Percentiles rank a stretch among this genome's conserved stretches.
Evolutionary conservation across 2,113 vertebrate genomes (phyloP).

Genomic region (Hippolais icterina): DNA sequence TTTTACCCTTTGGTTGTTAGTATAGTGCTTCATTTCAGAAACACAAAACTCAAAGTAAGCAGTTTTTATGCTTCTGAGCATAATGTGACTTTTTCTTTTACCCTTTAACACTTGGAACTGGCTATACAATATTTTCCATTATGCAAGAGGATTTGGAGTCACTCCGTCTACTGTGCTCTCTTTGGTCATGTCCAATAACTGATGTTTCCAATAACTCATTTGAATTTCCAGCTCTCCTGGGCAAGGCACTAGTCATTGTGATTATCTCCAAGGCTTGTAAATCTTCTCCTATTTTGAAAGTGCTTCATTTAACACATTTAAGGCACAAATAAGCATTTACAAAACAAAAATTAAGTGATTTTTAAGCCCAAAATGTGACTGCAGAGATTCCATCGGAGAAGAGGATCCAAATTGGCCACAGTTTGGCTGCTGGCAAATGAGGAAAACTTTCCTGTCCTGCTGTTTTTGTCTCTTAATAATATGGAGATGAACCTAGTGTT

Average conservation of each 20-base stretch:
- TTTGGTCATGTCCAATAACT: slow-evolving; percentile 40
- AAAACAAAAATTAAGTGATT: slow-evolving; percentile 49
- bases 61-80: background rate
- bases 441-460: background rate
- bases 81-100: background rate
- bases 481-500: background rate
- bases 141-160: slow-evolving; percentile 12
- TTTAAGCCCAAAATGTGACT: slow-evolving; percentile 36
- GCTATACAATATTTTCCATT: slow-evolving; percentile 24
- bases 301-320: slow-evolving; percentile 25
- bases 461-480: slow-evolving; percentile 21
- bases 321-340: slow-evolving; percentile 36
- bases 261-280: slow-evolving; percentile 34
- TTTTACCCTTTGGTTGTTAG: background rate
- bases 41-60: background rate
- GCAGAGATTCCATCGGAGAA: background rate
- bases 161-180: background rate
- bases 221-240: slow-evolving; percentile 31
- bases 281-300: slow-evolving; percentile 34
- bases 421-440: slow-evolving; percentile 24
- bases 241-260: slow-evolving; percentile 21
- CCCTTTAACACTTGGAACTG: slow-evolving; percentile 1
- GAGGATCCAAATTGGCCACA: slow-evolving; percentile 29
- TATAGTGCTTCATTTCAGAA: background rate
- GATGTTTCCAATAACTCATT: slow-evolving; percentile 34